Conservation (phyloP, 2,888 invertebrate species). For the Pyrrhia umbra region DNA sequence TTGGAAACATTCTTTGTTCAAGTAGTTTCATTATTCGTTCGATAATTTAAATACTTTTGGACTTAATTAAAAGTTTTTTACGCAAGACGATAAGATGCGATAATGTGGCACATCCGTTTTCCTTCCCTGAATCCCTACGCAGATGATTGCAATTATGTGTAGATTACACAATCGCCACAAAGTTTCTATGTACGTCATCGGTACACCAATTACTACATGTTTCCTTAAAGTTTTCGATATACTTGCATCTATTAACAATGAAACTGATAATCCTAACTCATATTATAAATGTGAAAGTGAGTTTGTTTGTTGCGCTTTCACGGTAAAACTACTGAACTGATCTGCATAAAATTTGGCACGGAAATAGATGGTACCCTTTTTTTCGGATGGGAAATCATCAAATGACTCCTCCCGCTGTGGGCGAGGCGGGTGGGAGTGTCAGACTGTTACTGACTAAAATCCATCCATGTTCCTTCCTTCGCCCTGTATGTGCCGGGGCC, state of each 20-base stretch:
- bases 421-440: no score
- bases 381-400: no score
- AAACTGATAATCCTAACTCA: not conserved
- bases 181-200: constrained; percentile 23
- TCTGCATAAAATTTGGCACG: no score
- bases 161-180: constrained; percentile 19
- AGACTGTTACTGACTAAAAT: no score
- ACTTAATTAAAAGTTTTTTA: constrained; percentile 37
- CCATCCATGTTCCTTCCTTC: no score
- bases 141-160: not conserved
- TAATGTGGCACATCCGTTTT: constrained; percentile 41
- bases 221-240: not conserved
- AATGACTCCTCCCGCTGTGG: no score
- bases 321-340: no score
- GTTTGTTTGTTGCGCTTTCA: no score
- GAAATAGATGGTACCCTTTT: no score
- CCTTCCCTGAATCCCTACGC: constrained; percentile 37
- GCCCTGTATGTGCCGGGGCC: no score
- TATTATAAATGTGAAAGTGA: not conserved
- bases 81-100: constrained; percentile 30
- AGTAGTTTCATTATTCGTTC: not conserved
- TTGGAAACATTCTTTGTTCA: not conserved
- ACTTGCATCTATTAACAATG: not conserved
- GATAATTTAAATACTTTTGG: constrained; percentile 20
- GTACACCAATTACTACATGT: not conserved